A percentile compares a stretch with the other conserved stretches of the same genome.
Conservation (phyloP, 2,797 vertebrate genomes). For the Cirrhinus molitorella region DNA sequence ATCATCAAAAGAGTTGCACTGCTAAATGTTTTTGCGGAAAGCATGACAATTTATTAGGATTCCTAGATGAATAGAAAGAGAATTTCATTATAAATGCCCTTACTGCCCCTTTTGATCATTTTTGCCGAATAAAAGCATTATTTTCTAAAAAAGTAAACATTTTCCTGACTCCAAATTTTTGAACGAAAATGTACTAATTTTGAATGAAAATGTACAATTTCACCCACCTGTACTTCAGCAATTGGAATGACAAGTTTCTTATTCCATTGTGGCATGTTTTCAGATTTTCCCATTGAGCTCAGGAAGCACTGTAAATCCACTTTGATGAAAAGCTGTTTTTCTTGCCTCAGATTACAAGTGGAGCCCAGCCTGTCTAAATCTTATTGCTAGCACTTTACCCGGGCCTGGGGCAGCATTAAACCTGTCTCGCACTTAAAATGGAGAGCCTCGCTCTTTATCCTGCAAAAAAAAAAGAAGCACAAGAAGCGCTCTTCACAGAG, state of each 20-base stretch:
- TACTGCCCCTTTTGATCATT: not conserved
- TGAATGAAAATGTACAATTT: not conserved
- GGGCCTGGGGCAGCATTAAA: conserved; percentile 69
- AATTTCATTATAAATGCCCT: not conserved
- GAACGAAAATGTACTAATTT: not conserved
- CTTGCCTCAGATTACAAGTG: conserved; percentile 65
- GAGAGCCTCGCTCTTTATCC: conserved; percentile 62
- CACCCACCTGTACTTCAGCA: not conserved
- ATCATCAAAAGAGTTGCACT: too few species aligned
- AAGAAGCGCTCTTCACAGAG: not conserved
- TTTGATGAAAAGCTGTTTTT: conserved; percentile 71
- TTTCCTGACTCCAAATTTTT: not conserved
- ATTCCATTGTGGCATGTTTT: conserved; percentile 32
- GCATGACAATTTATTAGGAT: not conserved
- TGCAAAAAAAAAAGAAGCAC: conserved; percentile 46
- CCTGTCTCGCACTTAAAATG: conserved; percentile 67
- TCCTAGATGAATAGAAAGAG: not conserved
- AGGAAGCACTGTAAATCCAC: conserved; percentile 66
- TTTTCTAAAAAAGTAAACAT: not conserved
- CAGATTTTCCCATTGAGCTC: conserved; percentile 19
- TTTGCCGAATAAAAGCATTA: not conserved
- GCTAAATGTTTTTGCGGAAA: not conserved
- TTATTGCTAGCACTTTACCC: conserved; percentile 67
- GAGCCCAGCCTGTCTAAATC: conserved; percentile 67
- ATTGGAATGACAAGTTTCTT: conserved; percentile 21